Conservation (phyloP, 2,113 vertebrate genomes). For the Cyphomyrus discorhynchus region DNA sequence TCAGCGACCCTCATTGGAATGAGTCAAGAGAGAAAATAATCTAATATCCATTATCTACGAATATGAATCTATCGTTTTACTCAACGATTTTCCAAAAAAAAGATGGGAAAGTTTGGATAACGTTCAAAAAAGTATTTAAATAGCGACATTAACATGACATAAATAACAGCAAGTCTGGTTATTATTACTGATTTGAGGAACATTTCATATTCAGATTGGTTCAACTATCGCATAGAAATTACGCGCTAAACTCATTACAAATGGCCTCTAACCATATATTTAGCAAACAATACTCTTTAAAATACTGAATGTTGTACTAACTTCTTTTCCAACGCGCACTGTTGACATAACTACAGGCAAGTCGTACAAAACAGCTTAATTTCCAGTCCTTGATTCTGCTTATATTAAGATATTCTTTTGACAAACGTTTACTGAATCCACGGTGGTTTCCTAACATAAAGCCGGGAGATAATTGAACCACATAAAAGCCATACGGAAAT, state of each 20-base stretch:
- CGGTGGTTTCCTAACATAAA: conserved; percentile 17
- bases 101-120: neutral
- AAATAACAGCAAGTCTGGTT: neutral
- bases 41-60: neutral
- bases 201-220: neutral
- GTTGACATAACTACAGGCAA: neutral
- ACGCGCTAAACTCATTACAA: neutral
- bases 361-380: neutral
- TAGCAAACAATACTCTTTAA: neutral
- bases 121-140: neutral
- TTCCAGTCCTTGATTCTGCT: neutral
- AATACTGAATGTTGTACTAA: neutral
- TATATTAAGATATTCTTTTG: neutral
- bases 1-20: neutral
- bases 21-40: neutral
- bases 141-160: neutral
- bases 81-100: neutral
- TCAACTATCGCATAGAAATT: neutral
- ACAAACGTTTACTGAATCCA: neutral
- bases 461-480: conserved; percentile 13
- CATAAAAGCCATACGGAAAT: conserved; percentile 13
- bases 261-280: neutral
- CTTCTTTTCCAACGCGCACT: neutral
- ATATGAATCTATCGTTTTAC: neutral
- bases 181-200: neutral